Conservation (phyloP, 2,888 invertebrate genomes). For the Eremobia ochroleuca region DNA sequence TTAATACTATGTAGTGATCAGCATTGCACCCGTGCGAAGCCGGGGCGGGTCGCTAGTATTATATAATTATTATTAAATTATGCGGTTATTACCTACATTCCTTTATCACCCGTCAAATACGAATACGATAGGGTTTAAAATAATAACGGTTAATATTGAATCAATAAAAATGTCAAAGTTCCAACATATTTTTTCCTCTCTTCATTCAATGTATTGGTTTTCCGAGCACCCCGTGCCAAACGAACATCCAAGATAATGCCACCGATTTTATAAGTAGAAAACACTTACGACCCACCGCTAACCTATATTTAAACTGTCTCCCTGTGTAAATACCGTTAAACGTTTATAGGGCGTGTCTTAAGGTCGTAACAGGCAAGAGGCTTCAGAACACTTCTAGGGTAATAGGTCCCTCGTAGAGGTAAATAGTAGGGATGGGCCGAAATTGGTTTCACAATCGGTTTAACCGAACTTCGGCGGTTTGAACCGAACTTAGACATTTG, state of each 20-base stretch:
- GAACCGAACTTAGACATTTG: too few species aligned
- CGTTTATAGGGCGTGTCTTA: constrained; percentile 42
- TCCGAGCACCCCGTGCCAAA: constrained; percentile 1
- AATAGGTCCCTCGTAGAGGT: constrained; percentile 27
- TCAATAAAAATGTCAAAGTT: background rate
- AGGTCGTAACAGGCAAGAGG: constrained; percentile 22
- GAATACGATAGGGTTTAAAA: background rate
- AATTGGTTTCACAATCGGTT: background rate
- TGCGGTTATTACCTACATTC: background rate
- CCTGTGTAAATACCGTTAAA: constrained; percentile 37
- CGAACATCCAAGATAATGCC: constrained; percentile 16
- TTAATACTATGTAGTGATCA: too few species aligned
- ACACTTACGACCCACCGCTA: constrained; percentile 10
- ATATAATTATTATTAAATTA: too few species aligned
- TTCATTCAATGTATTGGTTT: background rate
- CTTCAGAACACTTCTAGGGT: constrained; percentile 43
- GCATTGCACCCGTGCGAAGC: too few species aligned
- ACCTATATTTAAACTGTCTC: constrained; percentile 34
- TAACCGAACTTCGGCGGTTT: too few species aligned
- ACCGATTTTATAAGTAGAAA: constrained; percentile 11
- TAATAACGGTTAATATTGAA: too few species aligned
- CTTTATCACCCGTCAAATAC: background rate
- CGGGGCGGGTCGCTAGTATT: too few species aligned
- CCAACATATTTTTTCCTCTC: background rate
- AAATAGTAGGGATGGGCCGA: constrained; percentile 27